phyloP scores from a whole-genome alignment of 1,140 invertebrate species.

The Anoplolepis gracilipes region DNA sequence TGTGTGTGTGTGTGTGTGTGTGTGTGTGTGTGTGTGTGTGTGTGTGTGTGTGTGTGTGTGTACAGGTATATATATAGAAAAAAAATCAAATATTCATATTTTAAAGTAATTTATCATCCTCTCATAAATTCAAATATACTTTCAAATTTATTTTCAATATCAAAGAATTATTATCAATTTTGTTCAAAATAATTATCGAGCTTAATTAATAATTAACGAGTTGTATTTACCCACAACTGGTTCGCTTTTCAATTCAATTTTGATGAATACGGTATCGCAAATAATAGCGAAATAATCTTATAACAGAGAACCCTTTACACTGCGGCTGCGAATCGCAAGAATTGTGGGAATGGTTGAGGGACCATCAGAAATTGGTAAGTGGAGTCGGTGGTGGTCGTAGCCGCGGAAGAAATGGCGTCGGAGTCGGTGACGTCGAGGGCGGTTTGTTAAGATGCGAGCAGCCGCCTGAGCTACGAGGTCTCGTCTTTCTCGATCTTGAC shows the following conservation, averaged over 20 bases:
- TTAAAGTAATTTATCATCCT: too few relatives aligned
- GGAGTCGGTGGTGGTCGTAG: conserved; percentile 84
- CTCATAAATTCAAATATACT: too few relatives aligned
- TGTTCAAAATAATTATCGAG: too few relatives aligned
- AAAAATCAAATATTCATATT: too few relatives aligned
- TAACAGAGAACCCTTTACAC: conserved; percentile 92
- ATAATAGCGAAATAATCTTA: conserved; percentile 10
- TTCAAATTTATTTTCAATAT: too few relatives aligned
- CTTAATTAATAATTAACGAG: too few relatives aligned
- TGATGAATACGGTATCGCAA: background rate
- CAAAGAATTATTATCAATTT: too few relatives aligned
- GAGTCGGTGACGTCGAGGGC: conserved; percentile 81
- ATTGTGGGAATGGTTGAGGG: conserved; percentile 94
- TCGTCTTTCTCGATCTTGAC: conserved; percentile 91
- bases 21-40: too few relatives aligned
- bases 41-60: too few relatives aligned
- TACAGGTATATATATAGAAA: too few relatives aligned
- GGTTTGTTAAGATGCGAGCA: conserved; percentile 90
- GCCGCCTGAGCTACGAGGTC: conserved; percentile 91
- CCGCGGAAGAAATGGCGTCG: conserved; percentile 86
- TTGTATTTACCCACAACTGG: background rate
- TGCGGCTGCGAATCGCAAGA: conserved; percentile 94
- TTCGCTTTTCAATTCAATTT: background rate
- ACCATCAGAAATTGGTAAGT: conserved; percentile 91
- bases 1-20: too few relatives aligned